Evolutionary conservation across 2,797 vertebrate species (phyloP), one percentile per base, ranked within the genome.

Genomic region (Acanthurus leucopareius): DNA sequence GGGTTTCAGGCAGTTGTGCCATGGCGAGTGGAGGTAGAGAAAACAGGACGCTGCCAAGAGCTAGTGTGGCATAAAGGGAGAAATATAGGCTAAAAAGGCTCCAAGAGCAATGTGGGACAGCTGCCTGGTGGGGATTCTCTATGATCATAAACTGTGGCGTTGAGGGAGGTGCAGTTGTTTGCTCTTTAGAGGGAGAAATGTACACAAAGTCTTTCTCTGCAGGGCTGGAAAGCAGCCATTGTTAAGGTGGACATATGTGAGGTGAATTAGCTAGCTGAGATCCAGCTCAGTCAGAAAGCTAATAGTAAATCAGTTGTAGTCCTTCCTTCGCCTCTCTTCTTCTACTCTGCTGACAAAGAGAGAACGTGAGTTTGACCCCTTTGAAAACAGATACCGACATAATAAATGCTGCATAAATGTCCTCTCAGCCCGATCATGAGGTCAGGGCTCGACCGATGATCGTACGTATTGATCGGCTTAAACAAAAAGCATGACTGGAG

Each of bases 401-500:
- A 47, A 73, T 79, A 77, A 84, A 70, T 13, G 88, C 82, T 79
- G 75, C 86, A 81, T 84, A 80, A 91, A 82, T 63, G 80, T 82
- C 81, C 90, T 88, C 86, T 85, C 80, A 62, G 68, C 42, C 80
- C 62, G 69, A 91, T 94, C 82, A 89, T 85, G 86, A 84, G 89
- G 83, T 92, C 93, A 87, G 72, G 69, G 20, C 85, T 76, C 73
- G 8, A 48, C 71, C 80, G 90, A 93, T 92, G 82, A 93, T 88
- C 15, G 67, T 49, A 44, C 67, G 1, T 85, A 94, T 94, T 70
- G 93, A 94, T 91, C 72, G 77, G 84, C 62, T 79, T 35, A n/a
- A n/a, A n/a, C n/a, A 78, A 83, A 88, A 86, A 32, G 32, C 89
- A 90, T 90, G 92, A 92, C 57, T 93, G 92, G 90, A 91, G 86